Conservation (phyloP, 2,113 vertebrate species). For the Myrmophylax atrothorax region DNA sequence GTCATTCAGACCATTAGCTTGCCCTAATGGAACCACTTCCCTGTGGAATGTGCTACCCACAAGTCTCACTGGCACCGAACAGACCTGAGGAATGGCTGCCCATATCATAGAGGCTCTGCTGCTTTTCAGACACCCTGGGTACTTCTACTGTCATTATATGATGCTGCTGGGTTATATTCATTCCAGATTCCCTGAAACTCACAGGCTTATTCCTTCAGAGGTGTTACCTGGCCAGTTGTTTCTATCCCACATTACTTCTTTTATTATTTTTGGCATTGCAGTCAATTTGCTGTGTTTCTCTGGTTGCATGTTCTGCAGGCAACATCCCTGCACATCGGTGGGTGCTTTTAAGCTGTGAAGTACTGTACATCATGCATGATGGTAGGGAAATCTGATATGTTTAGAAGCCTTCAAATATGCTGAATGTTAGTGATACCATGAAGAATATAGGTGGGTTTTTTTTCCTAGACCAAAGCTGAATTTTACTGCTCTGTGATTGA, state of each 20-base stretch:
- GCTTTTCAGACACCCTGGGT: neutral
- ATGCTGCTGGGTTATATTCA: neutral
- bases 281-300: neutral
- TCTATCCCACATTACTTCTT: neutral
- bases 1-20: neutral
- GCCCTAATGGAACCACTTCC: neutral
- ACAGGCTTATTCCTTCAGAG: neutral
- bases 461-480: neutral
- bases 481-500: neutral
- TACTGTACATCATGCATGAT: accelerated
- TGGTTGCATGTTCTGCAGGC: neutral
- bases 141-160: neutral
- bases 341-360: neutral
- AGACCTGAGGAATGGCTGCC: neutral
- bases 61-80: neutral
- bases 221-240: neutral
- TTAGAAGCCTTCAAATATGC: neutral
- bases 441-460: neutral
- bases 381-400: neutral
- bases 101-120: neutral
- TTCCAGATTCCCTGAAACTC: neutral
- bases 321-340: accelerated
- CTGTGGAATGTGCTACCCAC: accelerated
- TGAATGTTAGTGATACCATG: neutral
- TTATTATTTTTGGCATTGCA: neutral